Percentiles rank a stretch among this genome's conserved stretches.
These are phyloP conservation scores for Lithophane leautieri DNA, from an alignment of 2,888 invertebrate genomes.

Conservation along the genomic window DNA sequence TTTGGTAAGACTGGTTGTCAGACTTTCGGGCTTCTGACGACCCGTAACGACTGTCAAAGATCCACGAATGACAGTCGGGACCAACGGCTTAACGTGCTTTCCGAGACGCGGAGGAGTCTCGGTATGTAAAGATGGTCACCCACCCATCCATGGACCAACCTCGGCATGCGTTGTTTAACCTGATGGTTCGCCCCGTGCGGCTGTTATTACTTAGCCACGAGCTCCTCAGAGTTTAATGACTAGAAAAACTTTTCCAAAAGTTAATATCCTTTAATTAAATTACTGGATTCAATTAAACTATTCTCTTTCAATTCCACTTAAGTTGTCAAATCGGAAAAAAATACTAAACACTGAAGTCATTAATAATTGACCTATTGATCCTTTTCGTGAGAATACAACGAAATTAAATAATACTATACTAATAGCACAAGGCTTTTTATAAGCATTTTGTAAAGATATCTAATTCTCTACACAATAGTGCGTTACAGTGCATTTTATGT, in stretches of 20 bases:
- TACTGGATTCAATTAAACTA: neutral
- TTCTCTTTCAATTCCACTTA: neutral
- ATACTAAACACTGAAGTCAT: neutral
- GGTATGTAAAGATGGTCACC: no score
- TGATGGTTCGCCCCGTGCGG: no score
- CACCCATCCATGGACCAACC: no score
- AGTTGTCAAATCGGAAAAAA: neutral
- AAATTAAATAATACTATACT: slow-evolving; percentile 15
- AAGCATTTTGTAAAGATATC: slow-evolving; percentile 67
- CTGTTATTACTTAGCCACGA: no score
- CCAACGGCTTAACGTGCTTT: no score
- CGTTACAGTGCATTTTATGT: slow-evolving; percentile 75
- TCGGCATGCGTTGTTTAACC: no score
- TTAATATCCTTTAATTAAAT: neutral
- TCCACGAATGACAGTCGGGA: no score
- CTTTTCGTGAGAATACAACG: slow-evolving; percentile 44
- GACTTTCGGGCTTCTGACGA: no score
- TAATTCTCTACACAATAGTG: slow-evolving; percentile 73
- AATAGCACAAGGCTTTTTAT: slow-evolving; percentile 3
- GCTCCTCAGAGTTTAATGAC: no score
- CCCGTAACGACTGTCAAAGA: no score
- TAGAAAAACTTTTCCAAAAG: neutral
- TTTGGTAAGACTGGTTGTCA: no score
- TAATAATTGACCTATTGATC: slow-evolving; percentile 41
- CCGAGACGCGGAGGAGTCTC: no score